Percentiles rank a stretch among this genome's conserved stretches.
Evolutionary conservation across 2,797 vertebrate species (phyloP).

Genomic region (Carapus acus): DNA sequence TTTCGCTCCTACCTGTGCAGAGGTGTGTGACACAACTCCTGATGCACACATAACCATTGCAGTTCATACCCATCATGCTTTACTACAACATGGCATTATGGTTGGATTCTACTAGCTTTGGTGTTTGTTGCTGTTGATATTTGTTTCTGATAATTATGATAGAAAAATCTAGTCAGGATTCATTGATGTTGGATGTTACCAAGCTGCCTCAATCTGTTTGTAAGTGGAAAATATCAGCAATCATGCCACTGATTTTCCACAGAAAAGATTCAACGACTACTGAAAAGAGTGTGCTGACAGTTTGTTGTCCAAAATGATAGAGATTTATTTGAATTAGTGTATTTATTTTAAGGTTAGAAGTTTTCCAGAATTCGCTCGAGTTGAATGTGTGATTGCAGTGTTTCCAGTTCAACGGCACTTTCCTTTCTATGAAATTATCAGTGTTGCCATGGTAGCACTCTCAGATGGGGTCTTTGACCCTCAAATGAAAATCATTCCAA

Average conservation of each 20-base stretch:
- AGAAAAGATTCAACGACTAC: neutral
- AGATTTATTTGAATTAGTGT: neutral
- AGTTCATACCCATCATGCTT: constrained; percentile 49
- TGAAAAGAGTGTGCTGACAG: neutral
- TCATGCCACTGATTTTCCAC: neutral
- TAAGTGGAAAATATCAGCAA: neutral
- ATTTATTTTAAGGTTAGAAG: neutral
- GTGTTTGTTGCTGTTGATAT: constrained; percentile 25
- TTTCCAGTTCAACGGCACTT: neutral
- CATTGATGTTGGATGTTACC: constrained; percentile 22
- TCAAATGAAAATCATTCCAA: neutral
- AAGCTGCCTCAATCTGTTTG: neutral
- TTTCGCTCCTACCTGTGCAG: constrained; percentile 33
- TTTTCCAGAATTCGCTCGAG: neutral
- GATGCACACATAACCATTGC: constrained; percentile 48
- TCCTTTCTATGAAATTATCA: neutral
- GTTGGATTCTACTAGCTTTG: constrained; percentile 28
- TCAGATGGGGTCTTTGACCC: too few relatives aligned
- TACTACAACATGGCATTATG: constrained; percentile 36
- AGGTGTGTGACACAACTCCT: constrained; percentile 27
- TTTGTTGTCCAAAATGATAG: neutral
- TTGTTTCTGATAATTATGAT: constrained; percentile 12
- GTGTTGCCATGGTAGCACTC: neutral
- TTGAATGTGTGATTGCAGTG: neutral
- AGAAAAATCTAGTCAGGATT: constrained; percentile 24